Evolutionary conservation across 2,888 invertebrate genomes (phyloP), one percentile per base, ranked within the genome.

Genomic region (Gryllus longicercus): DNA sequence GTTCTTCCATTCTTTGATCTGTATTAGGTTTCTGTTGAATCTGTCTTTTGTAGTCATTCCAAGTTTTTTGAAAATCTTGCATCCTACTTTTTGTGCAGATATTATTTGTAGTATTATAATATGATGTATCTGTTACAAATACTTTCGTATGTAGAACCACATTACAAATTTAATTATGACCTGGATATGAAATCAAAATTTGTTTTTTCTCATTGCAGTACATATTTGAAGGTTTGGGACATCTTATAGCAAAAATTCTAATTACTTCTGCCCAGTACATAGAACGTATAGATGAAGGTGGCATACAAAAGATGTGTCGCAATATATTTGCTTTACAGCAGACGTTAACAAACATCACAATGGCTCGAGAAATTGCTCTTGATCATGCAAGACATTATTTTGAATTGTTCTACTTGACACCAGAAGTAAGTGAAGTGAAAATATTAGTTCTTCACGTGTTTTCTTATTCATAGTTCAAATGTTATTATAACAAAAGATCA

Each of bases 331-430:
- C 94, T 0, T 88, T 96, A 50, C 96, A 96, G 85, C 95, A 96
- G 86, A 94, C 94, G 10, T 87, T 96, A n/a, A 93, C 95, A 75
- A 93, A 93, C 85, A 94, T 96, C 81, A 95, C 95, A 2, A 92
- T 93, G 88, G 92, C 93, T 0, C 89, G 95, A 81, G 95, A 95
- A 87, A 90, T 94, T 18, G 95, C 95, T 23, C 89, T 98, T 84
- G 97, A 97, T 87, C 93, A 96, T 85, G 97, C 98, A 0, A 91
- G 95, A 84, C 92, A 93, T 83, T 98, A 96, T 88, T 95, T 95
- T 85, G 95, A 96, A 84, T 89, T 98, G 83, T 92, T 97, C 82
- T 93, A 94, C 83, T 91, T 93, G 84, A 90, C 93, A 38, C 95
- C 95, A 1, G 94, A 96, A 88, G 95, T 95, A 87, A 88, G 87